Evolutionary conservation across 2,797 vertebrate genomes (phyloP).

Genomic region (Phataginus tetradactyla): DNA sequence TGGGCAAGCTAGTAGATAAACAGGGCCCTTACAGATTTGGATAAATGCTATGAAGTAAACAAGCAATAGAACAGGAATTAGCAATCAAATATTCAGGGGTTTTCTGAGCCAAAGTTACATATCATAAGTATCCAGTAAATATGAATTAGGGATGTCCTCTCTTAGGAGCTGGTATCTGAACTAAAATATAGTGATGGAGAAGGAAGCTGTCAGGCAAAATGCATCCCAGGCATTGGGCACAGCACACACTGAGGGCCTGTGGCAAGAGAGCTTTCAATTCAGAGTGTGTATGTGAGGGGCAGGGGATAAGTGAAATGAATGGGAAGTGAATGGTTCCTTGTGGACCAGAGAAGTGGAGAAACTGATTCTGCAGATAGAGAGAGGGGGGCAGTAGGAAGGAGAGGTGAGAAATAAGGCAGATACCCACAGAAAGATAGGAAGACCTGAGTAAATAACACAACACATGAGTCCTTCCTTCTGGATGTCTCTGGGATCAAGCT

Average conservation of each 20-base stretch:
- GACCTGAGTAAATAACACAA: fast-evolving
- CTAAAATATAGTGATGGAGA: background rate
- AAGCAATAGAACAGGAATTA: background rate
- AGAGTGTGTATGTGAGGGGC: background rate
- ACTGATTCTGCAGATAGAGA: background rate
- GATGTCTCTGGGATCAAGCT: background rate
- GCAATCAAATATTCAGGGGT: background rate
- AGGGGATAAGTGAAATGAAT: background rate
- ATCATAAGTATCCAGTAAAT: fast-evolving
- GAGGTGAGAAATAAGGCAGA: background rate
- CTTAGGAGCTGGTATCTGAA: background rate
- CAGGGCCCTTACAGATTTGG: background rate
- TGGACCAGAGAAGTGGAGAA: background rate
- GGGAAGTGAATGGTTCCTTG: background rate
- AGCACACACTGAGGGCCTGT: background rate
- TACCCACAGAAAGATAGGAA: background rate
- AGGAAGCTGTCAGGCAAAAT: background rate
- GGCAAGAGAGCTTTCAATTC: background rate
- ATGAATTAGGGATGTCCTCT: background rate
- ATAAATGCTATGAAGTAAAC: background rate
- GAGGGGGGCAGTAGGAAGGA: no score
- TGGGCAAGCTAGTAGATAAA: background rate
- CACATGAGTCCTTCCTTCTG: background rate
- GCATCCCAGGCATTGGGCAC: background rate
- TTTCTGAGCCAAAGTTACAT: background rate